These are phyloP conservation scores for Macrosiphum euphorbiae DNA, from an alignment of 2,888 invertebrate genomes.

Conservation along the genomic window DNA sequence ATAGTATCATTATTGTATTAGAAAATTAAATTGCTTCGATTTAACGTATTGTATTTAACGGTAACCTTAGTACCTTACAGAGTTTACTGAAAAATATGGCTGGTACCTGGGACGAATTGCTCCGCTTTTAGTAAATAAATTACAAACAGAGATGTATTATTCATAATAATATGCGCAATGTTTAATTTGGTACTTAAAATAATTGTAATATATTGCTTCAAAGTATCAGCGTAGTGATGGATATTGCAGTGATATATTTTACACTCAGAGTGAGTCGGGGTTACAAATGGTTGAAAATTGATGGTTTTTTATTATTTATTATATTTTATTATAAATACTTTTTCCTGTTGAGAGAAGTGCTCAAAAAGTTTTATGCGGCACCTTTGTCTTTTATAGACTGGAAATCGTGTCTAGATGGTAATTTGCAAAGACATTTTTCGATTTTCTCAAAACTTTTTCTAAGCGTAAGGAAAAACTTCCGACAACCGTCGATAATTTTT, in stretches of 20 bases:
- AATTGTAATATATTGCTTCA: not conserved
- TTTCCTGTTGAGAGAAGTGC: not conserved
- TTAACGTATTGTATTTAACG: slow-evolving; percentile 27
- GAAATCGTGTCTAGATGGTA: slow-evolving; percentile 1
- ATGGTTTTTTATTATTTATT: slow-evolving; percentile 3
- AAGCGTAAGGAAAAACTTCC: not conserved
- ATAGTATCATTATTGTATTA: slow-evolving; percentile 12
- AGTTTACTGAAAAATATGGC: not conserved
- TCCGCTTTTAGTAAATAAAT: not conserved
- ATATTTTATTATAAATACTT: slow-evolving; percentile 10
- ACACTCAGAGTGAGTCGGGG: not conserved
- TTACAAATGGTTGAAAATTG: not conserved
- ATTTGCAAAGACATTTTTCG: not conserved
- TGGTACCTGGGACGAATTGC: slow-evolving; percentile 49
- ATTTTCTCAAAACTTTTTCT: not conserved
- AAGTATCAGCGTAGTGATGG: not conserved
- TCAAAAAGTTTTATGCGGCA: not conserved
- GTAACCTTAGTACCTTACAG: not conserved
- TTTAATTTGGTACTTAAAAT: not conserved
- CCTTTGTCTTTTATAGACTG: slow-evolving; percentile 13
- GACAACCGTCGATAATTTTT: not conserved
- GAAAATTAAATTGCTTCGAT: slow-evolving; percentile 10
- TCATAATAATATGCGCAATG: not conserved
- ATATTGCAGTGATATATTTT: not conserved
- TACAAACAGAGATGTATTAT: not conserved